Base-by-base conservation (phyloP, 2,888 invertebrate species). In the Torymus texanus region DNA sequence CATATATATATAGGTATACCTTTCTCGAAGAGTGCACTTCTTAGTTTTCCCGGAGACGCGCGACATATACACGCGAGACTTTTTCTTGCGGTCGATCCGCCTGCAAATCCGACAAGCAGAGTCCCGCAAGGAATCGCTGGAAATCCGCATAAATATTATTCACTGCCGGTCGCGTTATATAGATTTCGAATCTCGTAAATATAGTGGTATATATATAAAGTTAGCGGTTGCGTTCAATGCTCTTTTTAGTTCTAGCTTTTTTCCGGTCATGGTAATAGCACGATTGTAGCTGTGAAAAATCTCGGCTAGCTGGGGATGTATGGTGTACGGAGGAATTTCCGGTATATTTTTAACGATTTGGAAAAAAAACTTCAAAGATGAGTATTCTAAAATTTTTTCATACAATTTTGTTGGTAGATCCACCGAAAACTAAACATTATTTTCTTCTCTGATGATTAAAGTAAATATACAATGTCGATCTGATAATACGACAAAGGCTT, bases 111-210 rank as follows among this genome's bases (percentile, higher is more conserved):
- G 65, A 65, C 58, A 41, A 65, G 41, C 10, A 74, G 21, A 21
- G 21, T 74, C 59, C 59, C 51, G 58, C 63, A 55, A 63, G 73
- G 72, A 61, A 41, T 41, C 41, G 11, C 24, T 71, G 70, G 70
- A 63, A 65, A 76, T 63, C 58, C 58, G 50, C 76, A 70, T 76
- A 76, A 71, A 71, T 76, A 76, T 41, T 41, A 41, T 65, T 71
- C 56, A 50, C 29, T 24, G 63, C 78, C 13, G 5, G 24, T 61
- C 51, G 41, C 41, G 41, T 12, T 68, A 29, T 13, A 66, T 68
- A 66, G 71, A 66, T 68, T 78, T 78, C n/a, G 61, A 24, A 24
- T 51, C 61, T 67, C 61, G 78, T 72, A 73, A 73, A 78, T 78
- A 73, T 78, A 73, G 24, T 71, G 21, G 71, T 50, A 21, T 21